phyloP scores from a whole-genome alignment of 2,113 vertebrate genomes.

The Bucco capensis region DNA sequence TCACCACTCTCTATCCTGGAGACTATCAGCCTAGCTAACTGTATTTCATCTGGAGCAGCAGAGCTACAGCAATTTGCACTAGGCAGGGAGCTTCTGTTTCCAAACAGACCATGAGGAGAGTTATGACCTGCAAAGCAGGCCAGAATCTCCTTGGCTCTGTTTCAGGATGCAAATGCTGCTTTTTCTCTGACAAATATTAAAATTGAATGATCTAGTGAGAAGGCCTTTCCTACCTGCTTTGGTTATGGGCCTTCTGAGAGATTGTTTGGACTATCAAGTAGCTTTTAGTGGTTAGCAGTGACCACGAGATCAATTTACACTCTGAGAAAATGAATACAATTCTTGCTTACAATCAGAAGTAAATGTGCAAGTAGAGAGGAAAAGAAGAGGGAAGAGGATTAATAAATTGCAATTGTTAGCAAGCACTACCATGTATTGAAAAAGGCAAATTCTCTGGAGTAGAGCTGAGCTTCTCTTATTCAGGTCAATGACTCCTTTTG shows the following conservation, averaged over 20 bases:
- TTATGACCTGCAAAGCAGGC: conserved; percentile 39
- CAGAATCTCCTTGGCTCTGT: conserved; percentile 37
- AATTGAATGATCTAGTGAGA: conserved; percentile 30
- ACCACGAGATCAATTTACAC: conserved; percentile 34
- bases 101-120: conserved; percentile 44
- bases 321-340: conserved; percentile 38
- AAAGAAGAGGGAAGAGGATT: conserved; percentile 30
- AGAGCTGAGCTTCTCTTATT: conserved; percentile 60
- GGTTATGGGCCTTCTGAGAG: conserved; percentile 23
- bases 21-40: not conserved
- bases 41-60: conserved; percentile 17
- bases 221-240: conserved; percentile 21
- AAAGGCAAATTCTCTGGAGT: conserved; percentile 62
- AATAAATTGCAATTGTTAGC: conserved; percentile 66
- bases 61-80: conserved; percentile 12
- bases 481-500: conserved; percentile 68
- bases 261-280: conserved; percentile 2
- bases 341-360: conserved; percentile 51
- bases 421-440: conserved; percentile 47
- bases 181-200: conserved; percentile 48
- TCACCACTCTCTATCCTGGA: not conserved
- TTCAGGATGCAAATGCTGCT: conserved; percentile 44
- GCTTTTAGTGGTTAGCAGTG: conserved; percentile 39
- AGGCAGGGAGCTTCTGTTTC: conserved; percentile 53
- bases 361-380: conserved; percentile 26